A percentile compares a stretch with the other conserved stretches of the same genome.
Evolutionary conservation across 2,113 vertebrate genomes (phyloP).

Genomic region (Rhodinocichla rosea): DNA sequence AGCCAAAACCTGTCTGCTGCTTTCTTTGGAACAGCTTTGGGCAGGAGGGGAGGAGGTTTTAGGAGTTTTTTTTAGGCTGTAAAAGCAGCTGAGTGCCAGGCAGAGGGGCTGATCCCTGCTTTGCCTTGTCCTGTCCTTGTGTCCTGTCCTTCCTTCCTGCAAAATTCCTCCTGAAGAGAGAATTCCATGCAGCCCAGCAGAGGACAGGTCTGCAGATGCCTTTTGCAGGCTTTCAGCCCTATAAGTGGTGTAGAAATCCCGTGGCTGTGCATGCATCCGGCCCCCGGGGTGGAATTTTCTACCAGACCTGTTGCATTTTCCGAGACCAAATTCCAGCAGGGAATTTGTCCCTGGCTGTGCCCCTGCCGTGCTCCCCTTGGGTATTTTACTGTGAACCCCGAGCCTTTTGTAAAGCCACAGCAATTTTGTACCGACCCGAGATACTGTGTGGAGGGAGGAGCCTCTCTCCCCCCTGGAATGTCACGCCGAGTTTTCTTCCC

Average conservation of each 20-base stretch:
- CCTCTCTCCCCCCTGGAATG: neutral
- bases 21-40: neutral
- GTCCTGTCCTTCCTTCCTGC: neutral
- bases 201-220: neutral
- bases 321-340: constrained; percentile 15
- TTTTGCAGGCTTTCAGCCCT: neutral
- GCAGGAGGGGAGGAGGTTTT: neutral
- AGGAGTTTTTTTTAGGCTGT: neutral
- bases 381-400: constrained; percentile 40
- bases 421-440: constrained; percentile 2
- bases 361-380: neutral
- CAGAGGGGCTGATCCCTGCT: neutral
- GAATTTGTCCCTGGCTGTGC: neutral
- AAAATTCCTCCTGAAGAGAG: neutral
- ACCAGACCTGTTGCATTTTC: neutral
- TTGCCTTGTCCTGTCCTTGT: neutral
- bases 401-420: neutral
- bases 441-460: neutral
- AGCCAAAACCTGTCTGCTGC: neutral
- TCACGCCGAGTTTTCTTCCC: neutral
- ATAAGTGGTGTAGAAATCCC: rapidly evolving
- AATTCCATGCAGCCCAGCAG: neutral
- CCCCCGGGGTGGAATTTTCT: neutral
- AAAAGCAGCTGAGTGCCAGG: neutral
- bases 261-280: neutral